Conservation (phyloP, 2,888 invertebrate species). For the Dicyrtoma fusca region DNA sequence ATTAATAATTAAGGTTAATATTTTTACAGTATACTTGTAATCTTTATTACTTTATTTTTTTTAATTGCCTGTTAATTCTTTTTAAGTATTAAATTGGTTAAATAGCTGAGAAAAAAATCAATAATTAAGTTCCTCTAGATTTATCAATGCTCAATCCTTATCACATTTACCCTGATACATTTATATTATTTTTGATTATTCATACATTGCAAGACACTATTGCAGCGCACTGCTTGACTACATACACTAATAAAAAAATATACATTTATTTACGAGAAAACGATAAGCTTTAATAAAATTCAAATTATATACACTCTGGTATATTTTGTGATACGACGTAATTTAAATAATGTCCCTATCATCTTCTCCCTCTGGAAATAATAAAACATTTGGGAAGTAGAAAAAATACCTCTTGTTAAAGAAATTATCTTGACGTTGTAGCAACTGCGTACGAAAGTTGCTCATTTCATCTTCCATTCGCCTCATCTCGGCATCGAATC, state of each 20-base stretch:
- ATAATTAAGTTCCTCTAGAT: background rate
- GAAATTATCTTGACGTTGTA: conserved; percentile 89
- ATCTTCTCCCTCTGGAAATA: background rate
- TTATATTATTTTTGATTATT: too few species aligned
- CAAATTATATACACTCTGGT: background rate
- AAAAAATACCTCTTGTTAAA: conserved; percentile 62
- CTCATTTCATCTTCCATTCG: conserved; percentile 99
- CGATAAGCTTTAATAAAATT: background rate
- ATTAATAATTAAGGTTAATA: conserved; percentile 11
- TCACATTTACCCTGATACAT: too few species aligned
- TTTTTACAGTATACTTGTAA: background rate
- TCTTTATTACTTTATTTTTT: background rate
- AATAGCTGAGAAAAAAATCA: background rate
- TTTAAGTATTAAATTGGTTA: conserved; percentile 21
- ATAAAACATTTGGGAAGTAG: background rate
- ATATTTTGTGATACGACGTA: background rate
- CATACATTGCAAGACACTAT: too few species aligned
- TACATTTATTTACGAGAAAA: too few species aligned
- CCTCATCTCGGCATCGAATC: conserved; percentile 93
- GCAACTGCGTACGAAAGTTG: conserved; percentile 87
- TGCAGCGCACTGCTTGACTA: too few species aligned
- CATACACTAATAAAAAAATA: too few species aligned
- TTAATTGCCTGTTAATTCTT: conserved; percentile 15
- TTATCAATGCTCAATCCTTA: too few species aligned
- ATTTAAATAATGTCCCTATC: background rate